Evolutionary conservation across 2,113 vertebrate genomes (phyloP).

Genomic region (Carassius gibelio): DNA sequence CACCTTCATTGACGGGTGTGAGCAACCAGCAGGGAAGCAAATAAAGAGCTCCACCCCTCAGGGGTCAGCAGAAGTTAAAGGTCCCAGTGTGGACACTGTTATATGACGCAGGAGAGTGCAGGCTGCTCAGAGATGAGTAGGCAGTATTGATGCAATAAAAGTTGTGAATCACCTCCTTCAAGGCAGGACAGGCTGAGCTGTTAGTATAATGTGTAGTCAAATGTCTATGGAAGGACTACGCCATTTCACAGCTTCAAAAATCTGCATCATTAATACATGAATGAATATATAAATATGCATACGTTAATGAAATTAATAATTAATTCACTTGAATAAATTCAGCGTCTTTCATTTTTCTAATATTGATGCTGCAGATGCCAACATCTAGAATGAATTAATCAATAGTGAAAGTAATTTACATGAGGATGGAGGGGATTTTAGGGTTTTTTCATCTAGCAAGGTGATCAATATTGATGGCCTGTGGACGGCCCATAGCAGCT

Average conservation of each 20-base stretch:
- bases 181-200: background rate
- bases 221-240: background rate
- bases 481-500: background rate
- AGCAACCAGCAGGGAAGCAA: slow-evolving; percentile 45
- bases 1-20: slow-evolving; percentile 45
- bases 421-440: background rate
- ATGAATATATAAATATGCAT: slow-evolving; percentile 32
- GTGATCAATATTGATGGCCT: slow-evolving; percentile 7
- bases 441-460: background rate
- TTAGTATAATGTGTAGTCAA: background rate
- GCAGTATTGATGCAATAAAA: slow-evolving; percentile 32
- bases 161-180: slow-evolving; percentile 14
- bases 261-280: slow-evolving; percentile 5
- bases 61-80: slow-evolving; percentile 38
- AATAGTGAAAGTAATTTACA: background rate
- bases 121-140: slow-evolving; percentile 13
- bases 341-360: background rate
- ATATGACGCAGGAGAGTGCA: slow-evolving; percentile 15
- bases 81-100: slow-evolving; percentile 47
- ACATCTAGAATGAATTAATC: slow-evolving; percentile 2
- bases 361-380: background rate
- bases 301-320: slow-evolving; percentile 28
- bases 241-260: slow-evolving; percentile 9
- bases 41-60: slow-evolving; percentile 37
- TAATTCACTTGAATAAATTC: slow-evolving; percentile 10